Percentiles rank a stretch among this genome's conserved stretches.
Conservation (phyloP, 2,113 vertebrate genomes). For the Oenanthe oenanthe region DNA sequence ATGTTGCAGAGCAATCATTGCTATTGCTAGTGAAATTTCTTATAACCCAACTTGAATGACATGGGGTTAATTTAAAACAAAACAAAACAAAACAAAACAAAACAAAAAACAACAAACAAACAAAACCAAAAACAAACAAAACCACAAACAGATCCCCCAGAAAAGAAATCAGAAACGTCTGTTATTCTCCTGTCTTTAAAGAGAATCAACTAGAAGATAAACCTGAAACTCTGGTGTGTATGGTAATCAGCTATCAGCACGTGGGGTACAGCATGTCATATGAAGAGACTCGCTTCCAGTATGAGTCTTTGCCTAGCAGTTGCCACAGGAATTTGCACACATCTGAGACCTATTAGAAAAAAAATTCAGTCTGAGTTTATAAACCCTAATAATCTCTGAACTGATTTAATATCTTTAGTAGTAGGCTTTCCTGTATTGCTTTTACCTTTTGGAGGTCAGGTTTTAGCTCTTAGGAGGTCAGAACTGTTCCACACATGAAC, state of each 20-base stretch:
- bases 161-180: not conserved
- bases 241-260: not conserved
- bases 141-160: not conserved
- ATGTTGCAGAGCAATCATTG: not conserved
- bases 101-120: no score
- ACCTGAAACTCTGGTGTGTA: fast-evolving
- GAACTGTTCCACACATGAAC: not conserved
- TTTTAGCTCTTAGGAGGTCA: conserved; percentile 43
- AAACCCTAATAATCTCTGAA: conserved; percentile 45
- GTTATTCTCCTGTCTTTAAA: not conserved
- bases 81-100: not conserved
- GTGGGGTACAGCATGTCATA: fast-evolving
- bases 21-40: not conserved
- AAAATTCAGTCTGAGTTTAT: conserved; percentile 23
- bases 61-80: fast-evolving
- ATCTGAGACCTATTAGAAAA: conserved; percentile 41
- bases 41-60: not conserved
- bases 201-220: not conserved
- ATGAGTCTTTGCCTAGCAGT: not conserved
- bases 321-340: conserved; percentile 5
- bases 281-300: not conserved
- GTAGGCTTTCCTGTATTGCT: conserved; percentile 43
- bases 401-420: conserved; percentile 51
- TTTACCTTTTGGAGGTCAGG: conserved; percentile 46
- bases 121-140: no score